Base-by-base conservation (phyloP, 2,113 vertebrate genomes). In the Lophius piscatorius region DNA sequence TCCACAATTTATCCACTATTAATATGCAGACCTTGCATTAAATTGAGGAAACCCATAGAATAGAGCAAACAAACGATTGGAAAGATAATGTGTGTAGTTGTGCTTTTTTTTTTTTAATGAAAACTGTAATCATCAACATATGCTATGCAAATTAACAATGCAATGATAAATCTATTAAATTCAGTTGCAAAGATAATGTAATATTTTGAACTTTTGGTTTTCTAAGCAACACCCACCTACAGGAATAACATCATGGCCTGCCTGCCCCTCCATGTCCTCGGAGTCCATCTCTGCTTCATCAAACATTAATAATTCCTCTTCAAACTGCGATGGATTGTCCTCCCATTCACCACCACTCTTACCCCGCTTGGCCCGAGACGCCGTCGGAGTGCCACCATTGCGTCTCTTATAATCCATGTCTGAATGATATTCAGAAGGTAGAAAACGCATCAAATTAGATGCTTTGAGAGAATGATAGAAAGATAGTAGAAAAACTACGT, bases 291-390 rank as follows among this genome's bases (percentile, higher is more conserved):
- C 95, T 26, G 86, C 58, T n/a, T 95, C 94, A 3, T 96, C 94
- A 63, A 96, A 85, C 75, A 92, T 86, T 0, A 91, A 92, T 44
- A 95, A 76, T 36, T 94, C 94, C 74, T 94, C 95, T 62, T 96
- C 95, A 45, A 95, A 94, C 42, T 89, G 87, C 0, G 94, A 94
- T 0, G 94, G 92, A 6, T 89, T 87, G 3, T 95, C 94, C 1
- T 95, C 94, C 93, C 93, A 93, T 4, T 94, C 92, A 1, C 51
- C 49, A 0, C 46, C 69, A 0, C 40, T 12, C 35, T 91, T 92
- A 2, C 84, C 65, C 38, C 83, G 87, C 61, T 94, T 96, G 1
- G 88, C 52, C 64, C 91, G 91, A 0, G 90, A 84, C 3, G 38
- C 56, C 60, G 2, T 18, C n/a, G 0, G 29, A 13, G 68, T 55